Evolutionary conservation across 2,888 invertebrate genomes (phyloP).

Genomic region (Troides oblongomaculatus): DNA sequence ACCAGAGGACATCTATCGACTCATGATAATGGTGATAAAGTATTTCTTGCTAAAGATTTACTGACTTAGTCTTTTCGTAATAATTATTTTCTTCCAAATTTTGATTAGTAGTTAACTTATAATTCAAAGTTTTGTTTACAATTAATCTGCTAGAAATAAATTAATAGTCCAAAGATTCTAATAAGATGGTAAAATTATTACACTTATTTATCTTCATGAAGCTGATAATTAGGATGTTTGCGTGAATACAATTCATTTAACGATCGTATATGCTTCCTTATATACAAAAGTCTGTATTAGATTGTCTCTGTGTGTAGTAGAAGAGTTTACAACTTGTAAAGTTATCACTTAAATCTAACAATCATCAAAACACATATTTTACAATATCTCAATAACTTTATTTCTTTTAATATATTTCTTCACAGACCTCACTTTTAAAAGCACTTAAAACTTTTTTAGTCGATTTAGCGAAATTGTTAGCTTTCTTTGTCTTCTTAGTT

Average conservation of each 20-base stretch:
- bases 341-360: background rate
- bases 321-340: background rate
- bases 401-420: background rate
- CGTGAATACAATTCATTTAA: slow-evolving; percentile 19
- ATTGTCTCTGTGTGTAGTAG: background rate
- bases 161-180: background rate
- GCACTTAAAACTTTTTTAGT: background rate
- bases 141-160: background rate
- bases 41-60: background rate
- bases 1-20: too few species aligned
- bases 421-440: slow-evolving; percentile 35
- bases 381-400: background rate
- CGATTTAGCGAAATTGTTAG: background rate
- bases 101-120: background rate
- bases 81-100: background rate
- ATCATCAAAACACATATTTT: background rate
- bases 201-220: background rate
- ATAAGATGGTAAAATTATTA: background rate
- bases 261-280: background rate
- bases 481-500: background rate
- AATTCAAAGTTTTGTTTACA: background rate
- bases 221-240: slow-evolving; percentile 13
- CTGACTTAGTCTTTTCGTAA: background rate
- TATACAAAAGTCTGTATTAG: background rate
- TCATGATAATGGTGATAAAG: too few species aligned